Percentiles rank a stretch among this genome's conserved stretches.
These are phyloP conservation scores for Onthophagus taurus DNA, from an alignment of 1,140 invertebrate genomes.

Conservation along the genomic window DNA sequence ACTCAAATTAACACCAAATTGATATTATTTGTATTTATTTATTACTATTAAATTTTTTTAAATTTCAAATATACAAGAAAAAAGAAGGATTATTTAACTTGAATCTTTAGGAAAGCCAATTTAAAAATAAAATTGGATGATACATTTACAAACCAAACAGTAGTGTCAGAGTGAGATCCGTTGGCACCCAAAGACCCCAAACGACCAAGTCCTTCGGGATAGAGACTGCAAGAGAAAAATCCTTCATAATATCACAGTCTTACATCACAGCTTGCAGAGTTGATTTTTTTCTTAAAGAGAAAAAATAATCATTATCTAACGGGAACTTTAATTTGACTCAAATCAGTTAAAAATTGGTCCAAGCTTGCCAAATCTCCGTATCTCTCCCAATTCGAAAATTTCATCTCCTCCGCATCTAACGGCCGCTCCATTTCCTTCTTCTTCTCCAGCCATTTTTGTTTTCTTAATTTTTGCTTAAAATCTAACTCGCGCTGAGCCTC, in stretches of 20 bases:
- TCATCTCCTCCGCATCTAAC: slow-evolving; percentile 10
- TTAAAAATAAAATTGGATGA: slow-evolving; percentile 15
- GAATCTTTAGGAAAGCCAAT: background rate
- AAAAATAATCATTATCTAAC: slow-evolving; percentile 19
- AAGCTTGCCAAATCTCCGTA: slow-evolving; percentile 25
- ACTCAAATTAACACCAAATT: slow-evolving; percentile 4
- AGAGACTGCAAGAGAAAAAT: slow-evolving; percentile 35
- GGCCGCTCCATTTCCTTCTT: slow-evolving; percentile 25
- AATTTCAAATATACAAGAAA: slow-evolving; percentile 6
- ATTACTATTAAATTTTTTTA: slow-evolving; percentile 1
- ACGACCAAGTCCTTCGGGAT: slow-evolving; percentile 10
- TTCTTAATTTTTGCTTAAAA: slow-evolving; percentile 36
- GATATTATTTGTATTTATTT: slow-evolving; percentile 7
- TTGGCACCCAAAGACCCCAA: slow-evolving; percentile 19
- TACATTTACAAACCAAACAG: slow-evolving; percentile 33
- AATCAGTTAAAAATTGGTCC: slow-evolving; percentile 29
- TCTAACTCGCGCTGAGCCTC: slow-evolving; percentile 38
- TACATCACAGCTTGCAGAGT: slow-evolving; percentile 18
- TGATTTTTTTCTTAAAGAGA: slow-evolving; percentile 15
- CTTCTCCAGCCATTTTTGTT: slow-evolving; percentile 36
- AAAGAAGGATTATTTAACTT: background rate
- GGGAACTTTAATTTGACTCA: slow-evolving; percentile 24
- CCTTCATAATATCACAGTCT: slow-evolving; percentile 32
- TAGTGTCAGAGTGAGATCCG: slow-evolving; percentile 16
- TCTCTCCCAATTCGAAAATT: slow-evolving; percentile 16